Base-by-base conservation (phyloP, 2,888 invertebrate genomes). In the Aleiodes leptofemur region DNA sequence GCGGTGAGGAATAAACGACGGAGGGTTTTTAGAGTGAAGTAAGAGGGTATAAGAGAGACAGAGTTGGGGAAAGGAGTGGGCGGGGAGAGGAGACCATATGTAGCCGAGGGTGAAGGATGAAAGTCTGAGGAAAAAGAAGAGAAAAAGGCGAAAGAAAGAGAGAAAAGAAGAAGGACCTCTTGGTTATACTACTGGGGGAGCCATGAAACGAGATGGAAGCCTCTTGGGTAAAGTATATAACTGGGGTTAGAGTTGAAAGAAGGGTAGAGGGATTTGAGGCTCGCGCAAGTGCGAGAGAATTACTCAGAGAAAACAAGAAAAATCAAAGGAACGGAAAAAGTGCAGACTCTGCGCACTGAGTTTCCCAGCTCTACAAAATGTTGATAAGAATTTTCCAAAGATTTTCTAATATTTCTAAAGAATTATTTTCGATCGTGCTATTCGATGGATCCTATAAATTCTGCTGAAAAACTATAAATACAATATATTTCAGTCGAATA, bases 221-320 rank as follows among this genome's bases (percentile, higher is more conserved):
- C 77, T 79, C 77, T 76, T 73, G 79, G 79, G 78, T 76, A 73
- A 78, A 77, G 77, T 77, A 79, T 79, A 77, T 74, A 79, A 77
- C 73, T 68, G 70, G 74, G 61, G 61, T 70, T 57, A 70, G 59
- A 71, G 59, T 59, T 71, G 59, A 70, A 16, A 31, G 48, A 11
- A 55, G 59, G 50, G 50, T 34, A 29, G 57, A 64, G 64, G 55
- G 64, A 74, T 61, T 68, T 68, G 68, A 29, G 53, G 53, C 68
- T 53, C 38, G 73, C 68, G 73, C 68, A 68, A 66, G 50, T 64
- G 68, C 71, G 68, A 59, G 56, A 34, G 61, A 72, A 69, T 72
- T 51, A 57, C 16, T 51, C n/a, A 53, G 34, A 11, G 23, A 29
- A 34, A 59, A 66, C 14, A 61, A 48, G 50, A 66, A 68, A 55